Percentiles rank a stretch among this genome's conserved stretches.
These are phyloP conservation scores for Osmerus eperlanus DNA, from an alignment of 2,113 vertebrate species.

Conservation along the genomic window DNA sequence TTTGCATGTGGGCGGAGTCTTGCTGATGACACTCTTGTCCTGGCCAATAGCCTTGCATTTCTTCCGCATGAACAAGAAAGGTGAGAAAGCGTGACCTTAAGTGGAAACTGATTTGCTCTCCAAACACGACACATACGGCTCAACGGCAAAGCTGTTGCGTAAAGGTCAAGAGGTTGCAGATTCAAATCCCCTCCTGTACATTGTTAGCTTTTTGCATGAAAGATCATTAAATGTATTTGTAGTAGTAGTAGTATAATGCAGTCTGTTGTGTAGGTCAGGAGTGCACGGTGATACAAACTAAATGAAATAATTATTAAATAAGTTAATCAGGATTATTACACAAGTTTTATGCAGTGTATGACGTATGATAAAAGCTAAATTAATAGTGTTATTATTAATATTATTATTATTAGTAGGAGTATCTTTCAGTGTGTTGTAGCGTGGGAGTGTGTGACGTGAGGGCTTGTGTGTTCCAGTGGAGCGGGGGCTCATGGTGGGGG, in stretches of 20 bases:
- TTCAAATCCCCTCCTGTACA: background rate
- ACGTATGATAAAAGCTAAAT: background rate
- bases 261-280: too few species aligned
- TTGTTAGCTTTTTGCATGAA: too few species aligned
- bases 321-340: too few species aligned
- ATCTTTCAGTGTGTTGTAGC: background rate
- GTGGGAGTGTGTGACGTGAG: constrained; percentile 11
- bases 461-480: constrained; percentile 68
- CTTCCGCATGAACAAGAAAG: constrained; percentile 72
- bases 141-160: background rate
- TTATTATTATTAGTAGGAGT: background rate
- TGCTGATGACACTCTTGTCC: constrained; percentile 72
- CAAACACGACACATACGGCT: background rate
- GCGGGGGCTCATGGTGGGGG: constrained; percentile 69
- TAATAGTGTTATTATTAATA: background rate
- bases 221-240: too few species aligned
- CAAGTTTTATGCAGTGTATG: too few species aligned
- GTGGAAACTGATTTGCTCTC: background rate
- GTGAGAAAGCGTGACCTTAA: constrained; percentile 50
- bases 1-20: constrained; percentile 78
- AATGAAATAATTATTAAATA: too few species aligned
- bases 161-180: background rate
- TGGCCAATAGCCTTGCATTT: constrained; percentile 82
- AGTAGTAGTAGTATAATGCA: too few species aligned
- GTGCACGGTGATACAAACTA: too few species aligned